Conservation (phyloP, 2,888 invertebrate species). For the Arrhopalites spinosus region DNA sequence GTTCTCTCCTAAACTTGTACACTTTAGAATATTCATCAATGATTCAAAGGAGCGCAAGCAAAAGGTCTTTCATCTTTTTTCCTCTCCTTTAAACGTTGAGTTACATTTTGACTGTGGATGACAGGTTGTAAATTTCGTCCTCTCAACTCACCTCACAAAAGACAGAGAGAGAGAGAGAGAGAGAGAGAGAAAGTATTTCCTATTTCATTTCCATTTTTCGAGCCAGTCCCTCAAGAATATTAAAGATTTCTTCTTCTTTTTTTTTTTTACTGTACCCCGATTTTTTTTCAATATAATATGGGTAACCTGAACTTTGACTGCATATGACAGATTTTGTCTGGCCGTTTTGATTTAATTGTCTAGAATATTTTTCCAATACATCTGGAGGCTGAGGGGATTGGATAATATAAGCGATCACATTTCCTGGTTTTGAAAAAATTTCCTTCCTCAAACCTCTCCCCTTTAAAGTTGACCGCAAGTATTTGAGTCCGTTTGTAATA, state of each 20-base stretch:
- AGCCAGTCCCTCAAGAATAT: too few species aligned
- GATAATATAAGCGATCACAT: background rate
- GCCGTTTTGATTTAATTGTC: too few species aligned
- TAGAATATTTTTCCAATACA: too few species aligned
- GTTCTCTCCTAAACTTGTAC: background rate
- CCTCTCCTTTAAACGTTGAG: background rate
- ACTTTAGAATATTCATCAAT: background rate
- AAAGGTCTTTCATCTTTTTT: conserved; percentile 14
- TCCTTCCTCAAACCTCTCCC: background rate
- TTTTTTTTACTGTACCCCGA: too few species aligned
- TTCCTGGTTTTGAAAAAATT: background rate
- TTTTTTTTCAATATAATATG: background rate
- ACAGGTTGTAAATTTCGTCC: conserved; percentile 17
- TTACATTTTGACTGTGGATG: conserved; percentile 13
- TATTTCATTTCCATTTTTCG: background rate
- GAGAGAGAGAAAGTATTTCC: too few species aligned
- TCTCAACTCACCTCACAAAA: background rate
- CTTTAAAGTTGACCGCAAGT: background rate
- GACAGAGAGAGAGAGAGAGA: background rate
- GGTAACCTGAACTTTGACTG: conserved; percentile 9
- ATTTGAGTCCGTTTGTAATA: background rate
- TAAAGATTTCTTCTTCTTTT: too few species aligned
- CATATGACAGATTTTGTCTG: background rate
- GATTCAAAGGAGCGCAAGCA: background rate
- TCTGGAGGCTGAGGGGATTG: too few species aligned